Evolutionary conservation across 2,113 vertebrate genomes (phyloP).

Genomic region (Colistium nudipinnis): DNA sequence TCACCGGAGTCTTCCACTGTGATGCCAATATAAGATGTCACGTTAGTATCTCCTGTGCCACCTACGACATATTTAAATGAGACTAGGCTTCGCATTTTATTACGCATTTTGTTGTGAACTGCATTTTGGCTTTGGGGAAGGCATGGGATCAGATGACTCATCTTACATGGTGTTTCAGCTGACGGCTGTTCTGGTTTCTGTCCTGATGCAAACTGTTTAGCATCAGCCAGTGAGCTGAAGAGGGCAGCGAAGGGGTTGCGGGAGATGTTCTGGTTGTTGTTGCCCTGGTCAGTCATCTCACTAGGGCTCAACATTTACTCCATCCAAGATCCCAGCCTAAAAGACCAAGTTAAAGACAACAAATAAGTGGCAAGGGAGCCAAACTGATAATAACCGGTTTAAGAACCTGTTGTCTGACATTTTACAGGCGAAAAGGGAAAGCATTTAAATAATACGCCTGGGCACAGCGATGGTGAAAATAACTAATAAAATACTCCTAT

Average conservation of each 20-base stretch:
- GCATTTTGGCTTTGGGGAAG: background rate
- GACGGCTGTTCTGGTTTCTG: slow-evolving; percentile 86
- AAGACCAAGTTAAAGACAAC: background rate
- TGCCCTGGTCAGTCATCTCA: slow-evolving; percentile 99
- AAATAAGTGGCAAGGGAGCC: background rate
- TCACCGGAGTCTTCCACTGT: slow-evolving; percentile 87
- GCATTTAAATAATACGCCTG: too few species aligned
- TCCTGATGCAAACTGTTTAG: slow-evolving; percentile 92
- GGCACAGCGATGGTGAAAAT: too few species aligned
- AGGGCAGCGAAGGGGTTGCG: slow-evolving; percentile 97
- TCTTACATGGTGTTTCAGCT: slow-evolving; percentile 84
- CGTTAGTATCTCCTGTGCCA: background rate
- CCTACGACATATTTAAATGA: background rate
- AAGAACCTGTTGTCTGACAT: too few species aligned
- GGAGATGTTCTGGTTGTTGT: slow-evolving; percentile 97
- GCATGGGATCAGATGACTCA: background rate
- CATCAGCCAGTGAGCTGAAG: slow-evolving; percentile 95
- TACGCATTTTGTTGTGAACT: background rate
- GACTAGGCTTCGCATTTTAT: background rate
- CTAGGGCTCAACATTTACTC: slow-evolving; percentile 80
- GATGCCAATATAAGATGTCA: background rate
- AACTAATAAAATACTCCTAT: too few species aligned
- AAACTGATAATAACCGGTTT: background rate
- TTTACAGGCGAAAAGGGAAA: too few species aligned
- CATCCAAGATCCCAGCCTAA: slow-evolving; percentile 79